These are phyloP conservation scores for Tenrec ecaudatus DNA, from an alignment of 2,113 vertebrate genomes.

Conservation along the genomic window DNA sequence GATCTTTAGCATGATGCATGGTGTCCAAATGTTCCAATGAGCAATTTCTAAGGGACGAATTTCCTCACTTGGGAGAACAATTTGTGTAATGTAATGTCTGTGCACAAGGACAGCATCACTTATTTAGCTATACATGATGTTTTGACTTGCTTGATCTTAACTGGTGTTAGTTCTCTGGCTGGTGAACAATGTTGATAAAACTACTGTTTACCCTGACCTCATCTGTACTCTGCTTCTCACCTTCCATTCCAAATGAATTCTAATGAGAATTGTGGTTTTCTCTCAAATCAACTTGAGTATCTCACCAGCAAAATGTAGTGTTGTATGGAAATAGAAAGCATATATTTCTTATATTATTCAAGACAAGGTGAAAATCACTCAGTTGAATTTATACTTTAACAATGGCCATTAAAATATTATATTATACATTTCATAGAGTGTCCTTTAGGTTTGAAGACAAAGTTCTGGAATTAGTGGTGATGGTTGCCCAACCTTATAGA, in stretches of 20 bases:
- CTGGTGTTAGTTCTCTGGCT: slow-evolving; percentile 45
- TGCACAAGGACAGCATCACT: slow-evolving; percentile 75
- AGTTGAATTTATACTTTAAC: not conserved
- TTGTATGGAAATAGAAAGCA: not conserved
- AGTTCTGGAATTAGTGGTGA: not conserved
- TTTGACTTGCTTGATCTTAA: slow-evolving; percentile 57
- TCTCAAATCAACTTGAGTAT: slow-evolving; percentile 17
- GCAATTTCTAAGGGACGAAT: slow-evolving; percentile 76
- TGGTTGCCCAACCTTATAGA: not conserved
- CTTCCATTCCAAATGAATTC: slow-evolving; percentile 11
- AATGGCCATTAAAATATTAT: not conserved
- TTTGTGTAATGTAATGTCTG: slow-evolving; percentile 73
- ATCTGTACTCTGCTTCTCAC: not conserved
- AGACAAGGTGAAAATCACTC: slow-evolving; percentile 8
- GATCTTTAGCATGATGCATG: slow-evolving; percentile 82
- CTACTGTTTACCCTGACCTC: not conserved
- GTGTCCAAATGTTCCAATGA: slow-evolving; percentile 79
- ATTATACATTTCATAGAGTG: not conserved
- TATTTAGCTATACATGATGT: slow-evolving; percentile 26
- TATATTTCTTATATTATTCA: not conserved
- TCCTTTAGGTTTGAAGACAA: not conserved
- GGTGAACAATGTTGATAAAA: slow-evolving; percentile 59
- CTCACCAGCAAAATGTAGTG: not conserved
- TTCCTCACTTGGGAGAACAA: slow-evolving; percentile 74
- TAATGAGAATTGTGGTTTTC: not conserved